Evolutionary conservation across 2,888 invertebrate species (phyloP).

Genomic region (Amphiduros pacificus): DNA sequence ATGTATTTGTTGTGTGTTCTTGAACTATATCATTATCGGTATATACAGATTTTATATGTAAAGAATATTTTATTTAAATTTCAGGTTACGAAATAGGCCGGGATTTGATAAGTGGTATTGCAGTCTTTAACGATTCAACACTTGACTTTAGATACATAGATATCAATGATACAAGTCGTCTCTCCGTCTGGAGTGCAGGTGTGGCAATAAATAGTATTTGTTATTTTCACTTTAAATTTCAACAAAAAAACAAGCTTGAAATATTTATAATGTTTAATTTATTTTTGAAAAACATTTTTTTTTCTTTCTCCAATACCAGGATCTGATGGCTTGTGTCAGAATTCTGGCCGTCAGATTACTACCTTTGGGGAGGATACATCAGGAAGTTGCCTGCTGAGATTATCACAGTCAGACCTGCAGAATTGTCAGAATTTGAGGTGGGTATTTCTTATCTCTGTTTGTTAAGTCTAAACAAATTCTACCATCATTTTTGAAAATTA

Average conservation of each 20-base stretch:
- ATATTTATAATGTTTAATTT: too few relatives aligned
- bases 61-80: background rate
- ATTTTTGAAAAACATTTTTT: too few relatives aligned
- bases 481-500: background rate
- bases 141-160: slow-evolving; percentile 35
- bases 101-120: slow-evolving; percentile 41
- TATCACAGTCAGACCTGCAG: slow-evolving; percentile 30
- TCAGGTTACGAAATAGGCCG: slow-evolving; percentile 43
- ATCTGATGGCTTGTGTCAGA: slow-evolving; percentile 39
- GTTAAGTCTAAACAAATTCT: background rate
- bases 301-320: background rate
- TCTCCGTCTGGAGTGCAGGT: slow-evolving; percentile 1
- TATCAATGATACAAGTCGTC: slow-evolving; percentile 28
- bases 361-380: slow-evolving; percentile 44
- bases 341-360: slow-evolving; percentile 35
- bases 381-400: slow-evolving; percentile 40
- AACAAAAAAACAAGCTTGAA: too few relatives aligned
- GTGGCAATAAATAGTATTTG: too few relatives aligned
- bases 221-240: too few relatives aligned
- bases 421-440: slow-evolving; percentile 31
- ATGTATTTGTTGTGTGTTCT: too few relatives aligned
- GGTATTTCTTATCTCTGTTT: background rate
- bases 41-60: background rate
- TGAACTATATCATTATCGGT: background rate
- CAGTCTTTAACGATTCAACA: slow-evolving; percentile 30